Base-by-base conservation (phyloP, 2,797 vertebrate species). In the Eospalax fontanierii region DNA sequence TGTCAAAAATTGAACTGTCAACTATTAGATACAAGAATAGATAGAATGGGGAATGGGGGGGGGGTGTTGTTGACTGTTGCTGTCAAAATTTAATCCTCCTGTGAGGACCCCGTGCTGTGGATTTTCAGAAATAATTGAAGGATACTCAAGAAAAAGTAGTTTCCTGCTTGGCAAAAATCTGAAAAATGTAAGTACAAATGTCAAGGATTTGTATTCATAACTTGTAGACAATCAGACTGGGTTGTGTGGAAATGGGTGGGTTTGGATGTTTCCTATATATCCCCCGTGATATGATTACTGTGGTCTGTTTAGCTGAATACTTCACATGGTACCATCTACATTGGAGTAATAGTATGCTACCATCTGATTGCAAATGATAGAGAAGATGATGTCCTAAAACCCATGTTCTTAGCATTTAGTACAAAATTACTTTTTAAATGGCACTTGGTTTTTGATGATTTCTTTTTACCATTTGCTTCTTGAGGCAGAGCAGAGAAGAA, bases 401-500 rank as follows among this genome's bases (percentile, higher is more conserved):
- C 22, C 22, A 28, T 54, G 28, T 73, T 80, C 68, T 87, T 93
- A 24, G 10, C 50, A 74, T 80, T 59, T 84, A 73, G n/a, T 74
- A 79, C 26, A 71, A 87, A 94, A 79, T 87, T 38, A 40, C 0
- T 38, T 91, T 63, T 91, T 73, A 89, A 94, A 91, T 61, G 63
- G 30, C 35, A 38, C 40, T 90, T 90, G 38, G 7, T 73, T 73
- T 85, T 86, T 74, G 21, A 91, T 46, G 46, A 83, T 63, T n/a
- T 30, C 78, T 35, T 78, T 90, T 87, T 87, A 70, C 50, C 57
- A 87, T 95, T 8, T 82, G 68, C 18, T 74, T n/a, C 40, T 89
- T 10, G 33, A 73, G 46, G 46, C n/a, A 76, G 33, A 96, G 11
- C 57, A 92, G 43, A 93, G 84, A 79, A 94, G 22, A 88, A 89